Conservation (phyloP, 2,888 invertebrate genomes). For the Julus scandinavius region DNA sequence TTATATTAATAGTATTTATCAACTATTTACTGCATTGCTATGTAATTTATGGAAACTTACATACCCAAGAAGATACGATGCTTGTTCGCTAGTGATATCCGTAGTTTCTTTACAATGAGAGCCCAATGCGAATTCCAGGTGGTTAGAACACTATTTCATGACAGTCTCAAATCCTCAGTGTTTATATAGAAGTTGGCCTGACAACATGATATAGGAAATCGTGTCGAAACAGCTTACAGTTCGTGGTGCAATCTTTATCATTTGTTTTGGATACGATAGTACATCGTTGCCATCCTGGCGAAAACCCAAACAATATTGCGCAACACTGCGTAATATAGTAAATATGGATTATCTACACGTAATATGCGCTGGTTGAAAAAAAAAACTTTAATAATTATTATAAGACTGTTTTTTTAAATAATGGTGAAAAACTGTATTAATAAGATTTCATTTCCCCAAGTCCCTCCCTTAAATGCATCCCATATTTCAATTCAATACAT, state of each 20-base stretch:
- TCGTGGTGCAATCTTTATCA: slow-evolving; percentile 1
- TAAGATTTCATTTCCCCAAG: too few relatives aligned
- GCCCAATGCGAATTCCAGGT: neutral
- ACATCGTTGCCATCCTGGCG: neutral
- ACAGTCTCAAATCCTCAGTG: neutral
- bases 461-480: too few relatives aligned
- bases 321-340: too few relatives aligned
- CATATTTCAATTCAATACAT: too few relatives aligned
- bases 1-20: neutral
- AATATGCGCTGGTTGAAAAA: too few relatives aligned
- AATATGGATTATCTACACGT: too few relatives aligned
- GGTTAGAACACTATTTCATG: neutral
- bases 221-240: neutral
- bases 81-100: neutral
- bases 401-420: too few relatives aligned
- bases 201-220: neutral
- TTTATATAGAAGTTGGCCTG: neutral
- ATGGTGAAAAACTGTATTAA: too few relatives aligned
- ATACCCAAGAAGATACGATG: neutral
- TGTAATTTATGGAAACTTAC: neutral
- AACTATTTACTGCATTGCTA: neutral
- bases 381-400: too few relatives aligned
- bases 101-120: neutral
- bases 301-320: too few relatives aligned
- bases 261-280: neutral